Base-by-base conservation (phyloP, 2,113 vertebrate genomes). In the Bufo bufo region DNA sequence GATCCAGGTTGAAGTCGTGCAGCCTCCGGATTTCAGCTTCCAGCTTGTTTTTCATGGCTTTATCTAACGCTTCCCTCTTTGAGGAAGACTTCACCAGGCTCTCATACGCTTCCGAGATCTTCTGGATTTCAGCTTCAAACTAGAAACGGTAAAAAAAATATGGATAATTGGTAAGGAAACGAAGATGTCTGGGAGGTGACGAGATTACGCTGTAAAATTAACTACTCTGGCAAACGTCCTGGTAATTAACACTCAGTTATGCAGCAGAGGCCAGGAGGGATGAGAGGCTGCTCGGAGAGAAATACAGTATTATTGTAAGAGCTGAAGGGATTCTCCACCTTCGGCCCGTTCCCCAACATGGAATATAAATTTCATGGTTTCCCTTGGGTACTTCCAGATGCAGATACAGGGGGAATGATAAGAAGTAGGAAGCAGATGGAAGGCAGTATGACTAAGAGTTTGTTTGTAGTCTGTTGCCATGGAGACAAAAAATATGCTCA, bases 1-100 rank as follows among this genome's bases (percentile, higher is more conserved):
- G 93, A 90, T 97, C 97, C 90, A 96, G 93, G 93, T 97, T 97
- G 93, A 97, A 97, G 90, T 97, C 97, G 0, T 96, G 95, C 81
- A 97, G 94, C 81, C 96, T 94, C 79, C 97, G 93, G 89, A 97
- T 97, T 92, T 97, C 96, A 3, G 95, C 96, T 92, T 97, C 97
- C 0, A 97, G 94, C 90, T 96, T 97, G 91, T 94, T 96, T 85
- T 95, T 94, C 96, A 97, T 96, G 0, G 95, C 95, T 91, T 96
- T 97, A 92, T 97, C 96, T 90, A 97, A 90, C 0, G 95, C 94
- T 84, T 97, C 96, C 20, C 96, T 94, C 92, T 96, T 97, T 65
- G 93, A 94, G n/a, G 96, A 96, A 43, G 95, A 96, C 92, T 95
- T 97, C 47, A 96, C 96, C 91, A 97, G 92, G 89, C 94, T 94